phyloP scores from a whole-genome alignment of 2,113 vertebrate genomes.

The Neodon shergylaensis region DNA sequence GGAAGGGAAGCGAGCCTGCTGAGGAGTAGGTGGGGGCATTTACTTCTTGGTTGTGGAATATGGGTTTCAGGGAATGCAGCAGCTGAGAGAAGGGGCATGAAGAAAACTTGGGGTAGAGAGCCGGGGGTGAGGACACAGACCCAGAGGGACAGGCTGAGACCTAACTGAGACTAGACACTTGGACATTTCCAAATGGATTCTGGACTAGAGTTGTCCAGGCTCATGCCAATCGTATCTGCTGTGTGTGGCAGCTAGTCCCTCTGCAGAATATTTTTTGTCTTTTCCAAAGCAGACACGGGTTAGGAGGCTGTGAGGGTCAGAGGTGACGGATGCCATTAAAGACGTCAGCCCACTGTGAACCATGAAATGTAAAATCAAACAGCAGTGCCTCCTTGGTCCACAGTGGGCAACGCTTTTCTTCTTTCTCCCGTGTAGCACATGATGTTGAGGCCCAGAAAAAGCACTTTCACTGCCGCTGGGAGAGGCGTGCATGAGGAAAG shows the following conservation, averaged over 20 bases:
- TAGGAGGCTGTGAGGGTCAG: neutral
- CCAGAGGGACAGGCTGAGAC: neutral
- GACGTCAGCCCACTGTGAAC: neutral
- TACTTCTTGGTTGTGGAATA: neutral
- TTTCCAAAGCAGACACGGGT: neutral
- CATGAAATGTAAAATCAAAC: neutral
- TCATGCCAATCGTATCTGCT: neutral
- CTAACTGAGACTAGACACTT: neutral
- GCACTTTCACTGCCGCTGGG: neutral
- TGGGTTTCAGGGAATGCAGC: neutral
- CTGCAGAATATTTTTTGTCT: slow-evolving; percentile 18
- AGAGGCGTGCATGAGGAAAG: neutral
- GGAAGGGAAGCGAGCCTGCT: neutral
- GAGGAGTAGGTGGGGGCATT: neutral
- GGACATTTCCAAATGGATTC: neutral
- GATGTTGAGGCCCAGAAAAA: neutral
- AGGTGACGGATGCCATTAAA: neutral
- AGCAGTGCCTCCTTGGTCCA: neutral
- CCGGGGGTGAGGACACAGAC: neutral
- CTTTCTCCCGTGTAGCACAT: neutral
- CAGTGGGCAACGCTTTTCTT: neutral
- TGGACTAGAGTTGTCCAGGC: neutral
- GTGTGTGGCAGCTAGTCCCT: neutral
- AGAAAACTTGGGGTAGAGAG: neutral
- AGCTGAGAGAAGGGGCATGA: neutral